Evolutionary conservation across 2,888 invertebrate species (phyloP).

Genomic region (Diadegma fenestrale): DNA sequence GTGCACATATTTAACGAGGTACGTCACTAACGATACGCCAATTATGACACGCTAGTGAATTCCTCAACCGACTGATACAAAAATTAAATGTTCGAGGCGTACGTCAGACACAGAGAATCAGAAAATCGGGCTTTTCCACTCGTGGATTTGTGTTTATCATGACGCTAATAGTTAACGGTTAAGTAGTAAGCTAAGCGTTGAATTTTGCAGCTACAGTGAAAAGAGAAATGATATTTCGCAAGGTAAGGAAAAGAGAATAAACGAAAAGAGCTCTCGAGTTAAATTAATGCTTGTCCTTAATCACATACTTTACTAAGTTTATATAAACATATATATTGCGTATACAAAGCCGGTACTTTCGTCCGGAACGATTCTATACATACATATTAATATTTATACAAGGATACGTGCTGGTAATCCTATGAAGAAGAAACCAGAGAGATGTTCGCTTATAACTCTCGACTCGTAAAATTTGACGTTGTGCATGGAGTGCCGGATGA

Average conservation of each 20-base stretch:
- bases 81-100: neutral
- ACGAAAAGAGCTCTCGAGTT: conserved; percentile 44
- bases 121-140: neutral
- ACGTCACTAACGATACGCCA: neutral
- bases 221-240: conserved; percentile 29
- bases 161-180: neutral
- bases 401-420: conserved; percentile 6
- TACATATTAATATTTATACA: neutral
- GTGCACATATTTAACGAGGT: neutral
- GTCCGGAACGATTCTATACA: neutral
- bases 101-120: neutral
- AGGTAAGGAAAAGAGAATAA: conserved; percentile 26
- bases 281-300: conserved; percentile 47
- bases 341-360: conserved; percentile 3
- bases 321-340: neutral
- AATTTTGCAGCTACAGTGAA: conserved; percentile 1
- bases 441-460: conserved; percentile 50
- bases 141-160: neutral
- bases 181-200: neutral
- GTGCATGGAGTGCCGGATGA: conserved; percentile 22
- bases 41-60: neutral
- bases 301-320: conserved; percentile 7
- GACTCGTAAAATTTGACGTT: conserved; percentile 56
- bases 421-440: conserved; percentile 41
- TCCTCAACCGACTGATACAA: neutral